Base-by-base conservation (phyloP, 1,140 invertebrate species). In the Drosophila asahinai region DNA sequence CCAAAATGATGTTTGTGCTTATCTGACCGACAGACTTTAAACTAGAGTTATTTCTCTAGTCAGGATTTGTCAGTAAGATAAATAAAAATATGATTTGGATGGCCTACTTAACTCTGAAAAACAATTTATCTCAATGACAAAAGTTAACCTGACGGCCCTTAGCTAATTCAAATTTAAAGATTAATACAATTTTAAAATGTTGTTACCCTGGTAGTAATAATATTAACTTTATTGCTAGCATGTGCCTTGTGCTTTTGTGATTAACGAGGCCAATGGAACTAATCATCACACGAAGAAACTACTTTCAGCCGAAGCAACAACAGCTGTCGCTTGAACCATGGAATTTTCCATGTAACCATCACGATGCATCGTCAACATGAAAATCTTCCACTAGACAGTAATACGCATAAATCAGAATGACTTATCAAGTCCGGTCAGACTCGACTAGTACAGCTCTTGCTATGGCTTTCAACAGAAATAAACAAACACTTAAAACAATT, bases 321-420 rank as follows among this genome's bases (percentile, higher is more conserved):
- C 47, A 45, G 5, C 60, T 47, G 17, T 25, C 17, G 33, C n/a
- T 27, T 49, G 27, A 30, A 42, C 33, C 40, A 48, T 86, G 83
- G 83, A 86, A 86, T 70, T 86, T 86, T 86, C 83, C 83, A 86
- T 66, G 47, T 68, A 83, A 57, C 17, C 33, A 58, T 72, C 15
- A 38, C 49, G 11, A 58, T 38, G 59, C 51, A 11, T 63, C 43
- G 47, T 12, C 66, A 55, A 81, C 65, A 74, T 52, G 61, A 74
- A 86, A 86, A 86, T 86, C 45, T 86, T 86, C 64, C 82, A 64
- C 47, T 67, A 33, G 14, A 42, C 43, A 48, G 22, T 25, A 55
- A 25, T 25, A 71, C 63, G 22, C 40, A 55, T 66, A 57, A 40
- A 25, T 22, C 65, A 47, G 22, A 52, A 51, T 66, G 68, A 78